Evolutionary conservation across 1,140 invertebrate species (phyloP), one percentile per base, ranked within the genome.

Genomic region (Meloidogyne exigua): DNA sequence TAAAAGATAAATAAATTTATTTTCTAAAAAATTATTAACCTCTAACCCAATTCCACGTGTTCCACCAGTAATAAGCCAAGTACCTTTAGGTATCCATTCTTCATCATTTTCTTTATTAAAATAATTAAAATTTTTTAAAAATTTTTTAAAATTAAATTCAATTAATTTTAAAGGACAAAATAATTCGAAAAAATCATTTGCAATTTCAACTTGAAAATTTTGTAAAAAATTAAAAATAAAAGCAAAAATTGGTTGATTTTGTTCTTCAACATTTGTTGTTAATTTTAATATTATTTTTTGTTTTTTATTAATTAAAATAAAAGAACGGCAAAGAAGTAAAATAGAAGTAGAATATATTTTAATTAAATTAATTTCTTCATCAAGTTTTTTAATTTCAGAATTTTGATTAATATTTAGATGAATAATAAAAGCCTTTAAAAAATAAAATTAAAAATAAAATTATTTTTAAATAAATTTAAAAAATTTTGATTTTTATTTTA

Each of bases 51-150:
- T 68, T 0, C 66, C 66, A 21, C 10, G n/a, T 21, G 66, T 68
- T 32, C 66, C 66, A 42, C 66, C 66, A 18, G 66, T 68, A 42
- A 68, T 68, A 32, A 68, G 21, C 66, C 66, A 68, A 10, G 66
- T 68, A 42, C n/a, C 66, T 68, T 1, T 7, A 36, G 66, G 66
- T 9, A 42, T 68, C 66, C 39, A 32, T 9, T 32, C 66, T 1
- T 32, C 21, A 36, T 68, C n/a, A 42, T 10, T 68, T n/a, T 9
- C 21, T 21, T 9, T 23, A 39, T 39, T 39, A 9, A 9, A 4
- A 7, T 39, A 0, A 32, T 68, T n/a, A 18, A 68, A 25, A 13
- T 32, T 21, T 42, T 21, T 21, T 5, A 23, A 68, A 36, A 32
- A 42, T 18, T 68, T 32, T 42, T 32, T 25, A 42, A 68, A 36